Evolutionary conservation across 2,888 invertebrate species (phyloP).

Genomic region (Leucoma salicis): DNA sequence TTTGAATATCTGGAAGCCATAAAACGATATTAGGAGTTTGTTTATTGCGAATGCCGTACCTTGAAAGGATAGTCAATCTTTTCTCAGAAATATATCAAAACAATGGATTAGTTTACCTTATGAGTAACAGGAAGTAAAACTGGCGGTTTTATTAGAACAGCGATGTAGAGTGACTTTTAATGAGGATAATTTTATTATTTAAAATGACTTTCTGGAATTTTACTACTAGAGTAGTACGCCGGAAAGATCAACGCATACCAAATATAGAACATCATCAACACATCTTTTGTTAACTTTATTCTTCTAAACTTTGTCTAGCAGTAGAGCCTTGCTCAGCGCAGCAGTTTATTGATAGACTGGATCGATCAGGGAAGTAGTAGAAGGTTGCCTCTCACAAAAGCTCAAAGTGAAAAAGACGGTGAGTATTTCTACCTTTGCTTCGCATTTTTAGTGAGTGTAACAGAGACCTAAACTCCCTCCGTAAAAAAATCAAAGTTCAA

Average conservation of each 20-base stretch:
- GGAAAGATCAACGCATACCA: neutral
- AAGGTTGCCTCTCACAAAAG: no score
- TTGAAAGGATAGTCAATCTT: conserved; percentile 25
- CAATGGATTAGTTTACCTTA: conserved; percentile 35
- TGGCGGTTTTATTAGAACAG: conserved; percentile 31
- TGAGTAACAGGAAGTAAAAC: conserved; percentile 22
- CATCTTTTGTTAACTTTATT: no score
- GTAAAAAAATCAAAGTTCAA: no score
- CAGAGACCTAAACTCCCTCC: no score
- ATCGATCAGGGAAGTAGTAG: no score
- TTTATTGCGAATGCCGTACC: conserved; percentile 23
- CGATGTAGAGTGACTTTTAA: conserved; percentile 16
- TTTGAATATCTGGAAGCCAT: conserved; percentile 20
- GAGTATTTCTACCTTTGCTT: no score
- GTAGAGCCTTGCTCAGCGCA: no score
- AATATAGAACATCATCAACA: neutral
- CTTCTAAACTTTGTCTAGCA: no score
- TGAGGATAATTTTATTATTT: conserved; percentile 8
- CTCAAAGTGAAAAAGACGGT: no score
- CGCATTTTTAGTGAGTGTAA: no score
- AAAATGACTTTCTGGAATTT: conserved; percentile 10
- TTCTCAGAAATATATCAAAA: conserved; percentile 32
- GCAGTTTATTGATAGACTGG: no score
- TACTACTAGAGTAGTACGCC: conserved; percentile 1
- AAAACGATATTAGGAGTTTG: conserved; percentile 6